Conservation (phyloP, 2,113 vertebrate species). For the Antigone vipio region DNA sequence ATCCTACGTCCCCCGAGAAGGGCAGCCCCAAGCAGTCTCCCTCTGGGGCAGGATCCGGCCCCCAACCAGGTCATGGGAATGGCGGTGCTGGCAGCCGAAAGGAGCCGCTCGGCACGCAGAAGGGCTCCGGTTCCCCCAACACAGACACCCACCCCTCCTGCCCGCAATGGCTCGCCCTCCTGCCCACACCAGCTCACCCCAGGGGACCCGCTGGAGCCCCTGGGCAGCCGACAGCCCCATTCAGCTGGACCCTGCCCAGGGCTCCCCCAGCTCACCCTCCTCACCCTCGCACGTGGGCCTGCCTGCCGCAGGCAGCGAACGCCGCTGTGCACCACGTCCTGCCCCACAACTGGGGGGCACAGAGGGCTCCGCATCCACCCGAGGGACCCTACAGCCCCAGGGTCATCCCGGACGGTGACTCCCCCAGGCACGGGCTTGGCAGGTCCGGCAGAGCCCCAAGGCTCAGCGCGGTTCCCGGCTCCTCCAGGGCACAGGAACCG, state of each 20-base stretch:
- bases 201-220: neutral
- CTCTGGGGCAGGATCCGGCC: neutral
- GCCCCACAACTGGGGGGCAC: neutral
- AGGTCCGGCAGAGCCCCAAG: fast-evolving
- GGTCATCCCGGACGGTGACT: fast-evolving
- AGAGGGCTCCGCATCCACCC: neutral
- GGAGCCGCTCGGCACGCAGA: neutral
- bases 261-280: neutral
- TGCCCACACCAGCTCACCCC: neutral
- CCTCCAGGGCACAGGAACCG: neutral
- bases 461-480: neutral
- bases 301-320: neutral
- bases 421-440: fast-evolving
- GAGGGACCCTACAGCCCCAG: neutral
- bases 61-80: neutral
- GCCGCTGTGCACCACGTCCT: fast-evolving
- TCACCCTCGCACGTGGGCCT: fast-evolving
- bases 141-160: neutral
- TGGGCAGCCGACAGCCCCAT: fast-evolving
- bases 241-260: fast-evolving
- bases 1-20: neutral
- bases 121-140: neutral
- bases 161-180: neutral
- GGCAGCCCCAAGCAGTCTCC: neutral
- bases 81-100: neutral